Base-by-base conservation (phyloP, 2,797 vertebrate genomes). In the Hoplostethus mediterraneus region DNA sequence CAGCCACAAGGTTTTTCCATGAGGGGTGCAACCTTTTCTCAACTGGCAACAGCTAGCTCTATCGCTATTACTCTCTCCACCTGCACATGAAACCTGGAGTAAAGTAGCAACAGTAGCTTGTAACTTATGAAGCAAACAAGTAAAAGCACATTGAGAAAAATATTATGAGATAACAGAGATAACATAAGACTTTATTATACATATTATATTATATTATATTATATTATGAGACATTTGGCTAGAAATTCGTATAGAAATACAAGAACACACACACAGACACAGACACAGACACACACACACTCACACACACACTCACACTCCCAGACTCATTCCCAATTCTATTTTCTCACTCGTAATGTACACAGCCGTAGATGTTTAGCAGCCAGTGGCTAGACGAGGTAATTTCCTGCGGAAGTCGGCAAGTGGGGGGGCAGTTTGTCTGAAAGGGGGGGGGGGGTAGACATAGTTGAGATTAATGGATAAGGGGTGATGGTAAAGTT, bases 351-450 rank as follows among this genome's bases (percentile, higher is more conserved):
- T 81, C 42, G 11, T 75, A 74, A 64, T 57, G 56, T 73, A 56
- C 25, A 53, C 71, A 81, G 64, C 42, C 12, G 4, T 82, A 63
- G 56, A 76, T 71, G 87, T 84, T 75, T 84, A 75, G 75, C 33
- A 21, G 70, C 62, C 71, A 79, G 67, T 4, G 70, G 76, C 89
- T 83, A 93, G 92, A 93, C 87, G 54, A 87, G 89, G 89, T 92
- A 88, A 92, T 94, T 94, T 94, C 94, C 94, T 93, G 91, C 45
- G 87, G 84, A 93, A 90, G 90, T 80, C 12, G 0, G 79, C 55
- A 62, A 71, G 66, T 36, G 75, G 2, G 0, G 67, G 70, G 68
- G 72, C 48, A 21, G 44, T 52, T 1, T 1, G 78, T 82, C 83
- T 84, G 71, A 51, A 51, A 67, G 77, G 52, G 11, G 56, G 17